Percentiles rank a stretch among this genome's conserved stretches.
phyloP scores from a whole-genome alignment of 2,113 vertebrate genomes.

The Psittacus erithacus region DNA sequence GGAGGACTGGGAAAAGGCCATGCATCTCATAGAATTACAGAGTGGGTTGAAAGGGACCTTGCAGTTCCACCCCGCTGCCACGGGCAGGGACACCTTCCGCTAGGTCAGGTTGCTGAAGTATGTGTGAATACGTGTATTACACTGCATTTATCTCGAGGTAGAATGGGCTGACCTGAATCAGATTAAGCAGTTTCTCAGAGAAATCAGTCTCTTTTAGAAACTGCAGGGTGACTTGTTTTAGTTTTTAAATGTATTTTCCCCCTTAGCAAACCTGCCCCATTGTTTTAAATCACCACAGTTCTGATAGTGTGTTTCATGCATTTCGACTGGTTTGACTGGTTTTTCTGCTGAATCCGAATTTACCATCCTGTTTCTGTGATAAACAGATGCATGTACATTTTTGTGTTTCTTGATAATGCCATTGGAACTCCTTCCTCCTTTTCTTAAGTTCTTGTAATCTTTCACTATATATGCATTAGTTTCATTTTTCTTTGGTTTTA shows the following conservation, averaged over 20 bases:
- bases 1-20: not conserved
- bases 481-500: not conserved
- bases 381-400: not conserved
- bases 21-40: not conserved
- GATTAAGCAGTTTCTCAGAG: not conserved
- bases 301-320: accelerated
- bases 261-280: accelerated
- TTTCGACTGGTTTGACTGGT: not conserved
- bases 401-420: not conserved
- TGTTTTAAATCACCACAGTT: not conserved
- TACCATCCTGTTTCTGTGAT: not conserved
- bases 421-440: not conserved
- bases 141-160: not conserved
- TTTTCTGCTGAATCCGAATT: not conserved
- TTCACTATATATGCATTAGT: not conserved
- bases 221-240: not conserved
- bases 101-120: not conserved
- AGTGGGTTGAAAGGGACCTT: not conserved
- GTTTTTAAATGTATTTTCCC: not conserved
- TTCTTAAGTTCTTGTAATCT: not conserved
- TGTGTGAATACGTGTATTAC: not conserved
- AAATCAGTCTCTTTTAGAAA: not conserved
- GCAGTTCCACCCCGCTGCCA: not conserved
- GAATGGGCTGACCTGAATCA: not conserved
- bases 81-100: not conserved